Conservation (phyloP, 2,113 vertebrate species). For the Gracilinanus agilis region DNA sequence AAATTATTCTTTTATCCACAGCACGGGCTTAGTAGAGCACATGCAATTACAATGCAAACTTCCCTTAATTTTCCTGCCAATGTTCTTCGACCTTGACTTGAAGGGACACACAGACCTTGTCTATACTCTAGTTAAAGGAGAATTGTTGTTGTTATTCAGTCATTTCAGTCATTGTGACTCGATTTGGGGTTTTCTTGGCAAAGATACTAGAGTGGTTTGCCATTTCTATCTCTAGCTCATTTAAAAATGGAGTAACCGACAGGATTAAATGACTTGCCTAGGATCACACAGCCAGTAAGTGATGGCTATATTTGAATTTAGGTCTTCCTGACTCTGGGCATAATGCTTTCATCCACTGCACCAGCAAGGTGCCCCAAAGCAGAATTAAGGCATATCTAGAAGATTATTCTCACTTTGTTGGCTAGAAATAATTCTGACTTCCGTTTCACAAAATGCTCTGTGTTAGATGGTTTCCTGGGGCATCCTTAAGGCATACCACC, state of each 20-base stretch:
- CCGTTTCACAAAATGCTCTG: constrained; percentile 60
- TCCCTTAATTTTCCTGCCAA: constrained; percentile 50
- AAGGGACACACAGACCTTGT: constrained; percentile 30
- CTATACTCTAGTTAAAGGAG: neutral
- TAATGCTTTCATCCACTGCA: no score
- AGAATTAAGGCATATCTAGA: constrained; percentile 33
- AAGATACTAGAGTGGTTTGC: no score
- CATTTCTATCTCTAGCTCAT: no score
- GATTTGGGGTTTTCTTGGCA: no score
- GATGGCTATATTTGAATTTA: no score
- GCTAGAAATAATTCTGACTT: constrained; percentile 39
- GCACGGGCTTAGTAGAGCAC: no score
- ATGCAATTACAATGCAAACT: neutral
- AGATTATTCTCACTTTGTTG: constrained; percentile 14
- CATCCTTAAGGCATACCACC: constrained; percentile 74
- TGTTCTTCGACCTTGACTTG: constrained; percentile 40
- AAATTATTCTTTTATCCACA: neutral
- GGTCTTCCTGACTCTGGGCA: no score
- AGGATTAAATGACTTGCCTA: no score
- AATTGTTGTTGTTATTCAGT: no score
- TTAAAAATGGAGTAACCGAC: no score
- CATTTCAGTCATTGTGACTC: no score
- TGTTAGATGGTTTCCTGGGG: constrained; percentile 66
- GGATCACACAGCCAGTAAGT: no score
- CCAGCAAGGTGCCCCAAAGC: neutral